These are phyloP conservation scores for Drosophila paramelanica DNA, from an alignment of 2,888 invertebrate species.

Conservation along the genomic window DNA sequence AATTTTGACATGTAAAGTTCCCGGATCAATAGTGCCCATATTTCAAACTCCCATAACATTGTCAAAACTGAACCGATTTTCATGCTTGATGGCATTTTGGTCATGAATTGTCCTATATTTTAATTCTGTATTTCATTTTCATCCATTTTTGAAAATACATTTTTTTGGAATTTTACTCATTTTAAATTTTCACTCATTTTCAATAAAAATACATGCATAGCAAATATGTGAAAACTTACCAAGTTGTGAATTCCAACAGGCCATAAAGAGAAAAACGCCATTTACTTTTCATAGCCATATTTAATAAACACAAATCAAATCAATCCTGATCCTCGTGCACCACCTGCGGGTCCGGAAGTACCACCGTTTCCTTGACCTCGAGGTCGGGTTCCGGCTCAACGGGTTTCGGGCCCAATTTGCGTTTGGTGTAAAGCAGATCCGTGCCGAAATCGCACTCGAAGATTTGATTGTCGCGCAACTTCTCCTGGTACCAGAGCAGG, in stretches of 20 bases:
- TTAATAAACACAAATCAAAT: slow-evolving; percentile 4
- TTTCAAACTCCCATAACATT: too few species aligned
- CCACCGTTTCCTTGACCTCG: background rate
- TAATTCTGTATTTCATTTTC: too few species aligned
- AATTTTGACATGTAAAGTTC: too few species aligned
- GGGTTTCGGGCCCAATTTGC: slow-evolving; percentile 19
- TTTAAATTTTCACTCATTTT: too few species aligned
- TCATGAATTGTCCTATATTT: too few species aligned
- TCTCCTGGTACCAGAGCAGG: slow-evolving; percentile 70
- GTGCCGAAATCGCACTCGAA: slow-evolving; percentile 78
- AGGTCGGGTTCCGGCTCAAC: background rate
- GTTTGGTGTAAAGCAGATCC: slow-evolving; percentile 51
- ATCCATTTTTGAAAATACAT: too few species aligned
- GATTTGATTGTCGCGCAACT: slow-evolving; percentile 54
- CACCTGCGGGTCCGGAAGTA: background rate
- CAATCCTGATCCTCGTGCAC: background rate
- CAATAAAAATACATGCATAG: too few species aligned
- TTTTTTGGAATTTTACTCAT: too few species aligned
- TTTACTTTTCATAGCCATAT: background rate
- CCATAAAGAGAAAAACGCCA: background rate
- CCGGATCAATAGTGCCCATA: too few species aligned
- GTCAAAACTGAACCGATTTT: too few species aligned
- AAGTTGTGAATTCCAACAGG: background rate
- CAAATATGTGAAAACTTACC: background rate
- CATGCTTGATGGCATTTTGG: too few species aligned